Percentiles rank a stretch among this genome's conserved stretches.
phyloP scores from a whole-genome alignment of 2,113 vertebrate genomes.

The Sula dactylatra region DNA sequence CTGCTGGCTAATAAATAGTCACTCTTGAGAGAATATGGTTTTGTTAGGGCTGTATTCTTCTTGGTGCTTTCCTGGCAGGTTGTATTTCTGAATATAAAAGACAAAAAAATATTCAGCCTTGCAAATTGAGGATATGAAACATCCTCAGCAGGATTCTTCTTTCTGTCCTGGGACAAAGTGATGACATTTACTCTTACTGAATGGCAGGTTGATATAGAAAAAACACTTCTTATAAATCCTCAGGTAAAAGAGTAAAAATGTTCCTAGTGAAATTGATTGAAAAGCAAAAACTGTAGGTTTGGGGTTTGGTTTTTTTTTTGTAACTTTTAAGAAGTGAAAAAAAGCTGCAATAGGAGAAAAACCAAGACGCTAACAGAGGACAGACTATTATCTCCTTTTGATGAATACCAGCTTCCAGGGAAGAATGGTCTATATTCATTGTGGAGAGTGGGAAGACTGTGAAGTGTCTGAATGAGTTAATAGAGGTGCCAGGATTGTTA shows the following conservation, averaged over 20 bases:
- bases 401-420: background rate
- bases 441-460: background rate
- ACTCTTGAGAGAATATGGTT: background rate
- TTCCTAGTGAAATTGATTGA: background rate
- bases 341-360: background rate
- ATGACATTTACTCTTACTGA: background rate
- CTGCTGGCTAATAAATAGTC: background rate
- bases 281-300: background rate
- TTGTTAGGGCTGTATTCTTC: background rate
- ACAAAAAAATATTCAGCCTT: background rate
- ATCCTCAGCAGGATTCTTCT: background rate
- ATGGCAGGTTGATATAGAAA: background rate
- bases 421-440: fast-evolving
- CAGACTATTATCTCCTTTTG: background rate
- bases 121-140: background rate
- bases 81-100: background rate
- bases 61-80: background rate
- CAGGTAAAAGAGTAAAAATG: background rate
- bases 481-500: background rate
- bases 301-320: background rate
- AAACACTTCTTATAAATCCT: background rate
- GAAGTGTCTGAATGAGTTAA: background rate
- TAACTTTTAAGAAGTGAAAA: background rate
- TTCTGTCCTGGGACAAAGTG: background rate
- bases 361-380: background rate